Percentiles rank a stretch among this genome's conserved stretches.
These are phyloP conservation scores for Drosophila ezoana DNA, from an alignment of 2,888 invertebrate genomes.

Conservation along the genomic window DNA sequence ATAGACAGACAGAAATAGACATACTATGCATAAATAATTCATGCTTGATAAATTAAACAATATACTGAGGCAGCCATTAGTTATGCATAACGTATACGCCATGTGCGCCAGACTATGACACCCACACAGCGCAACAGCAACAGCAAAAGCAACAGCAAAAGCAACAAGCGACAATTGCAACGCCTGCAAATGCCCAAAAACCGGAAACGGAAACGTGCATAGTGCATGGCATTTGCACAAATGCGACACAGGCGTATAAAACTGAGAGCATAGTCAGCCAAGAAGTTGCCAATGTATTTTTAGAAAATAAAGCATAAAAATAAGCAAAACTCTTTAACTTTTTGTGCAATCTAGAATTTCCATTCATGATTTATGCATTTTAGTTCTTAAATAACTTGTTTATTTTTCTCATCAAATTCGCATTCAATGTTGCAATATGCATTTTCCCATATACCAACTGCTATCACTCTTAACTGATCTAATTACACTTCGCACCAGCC, in stretches of 20 bases:
- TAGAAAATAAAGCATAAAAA: not conserved
- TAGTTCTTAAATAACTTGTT: not conserved
- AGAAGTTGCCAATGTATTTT: conserved; percentile 12
- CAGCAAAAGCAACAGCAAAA: conserved; percentile 15
- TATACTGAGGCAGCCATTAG: conserved; percentile 73
- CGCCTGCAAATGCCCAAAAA: conserved; percentile 69
- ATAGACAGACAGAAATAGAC: conserved; percentile 40
- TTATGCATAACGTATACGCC: conserved; percentile 78
- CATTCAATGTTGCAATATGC: not conserved
- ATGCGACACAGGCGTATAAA: conserved; percentile 38
- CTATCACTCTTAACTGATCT: conserved; percentile 17
- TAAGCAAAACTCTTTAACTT: not conserved
- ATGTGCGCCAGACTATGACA: conserved; percentile 68
- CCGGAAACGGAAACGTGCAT: conserved; percentile 71
- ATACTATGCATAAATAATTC: conserved; percentile 71
- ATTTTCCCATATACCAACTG: conserved; percentile 1
- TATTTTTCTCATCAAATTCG: not conserved
- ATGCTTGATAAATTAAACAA: conserved; percentile 81
- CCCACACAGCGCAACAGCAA: conserved; percentile 37
- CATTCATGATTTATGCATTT: too few relatives aligned
- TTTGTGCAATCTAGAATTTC: too few relatives aligned
- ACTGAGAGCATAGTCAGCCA: not conserved
- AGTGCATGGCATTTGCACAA: conserved; percentile 76
- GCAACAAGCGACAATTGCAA: conserved; percentile 74
- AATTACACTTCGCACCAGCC: conserved; percentile 15